Conservation (phyloP, 1,140 invertebrate species). For the Anagrus nilaparvatae region DNA sequence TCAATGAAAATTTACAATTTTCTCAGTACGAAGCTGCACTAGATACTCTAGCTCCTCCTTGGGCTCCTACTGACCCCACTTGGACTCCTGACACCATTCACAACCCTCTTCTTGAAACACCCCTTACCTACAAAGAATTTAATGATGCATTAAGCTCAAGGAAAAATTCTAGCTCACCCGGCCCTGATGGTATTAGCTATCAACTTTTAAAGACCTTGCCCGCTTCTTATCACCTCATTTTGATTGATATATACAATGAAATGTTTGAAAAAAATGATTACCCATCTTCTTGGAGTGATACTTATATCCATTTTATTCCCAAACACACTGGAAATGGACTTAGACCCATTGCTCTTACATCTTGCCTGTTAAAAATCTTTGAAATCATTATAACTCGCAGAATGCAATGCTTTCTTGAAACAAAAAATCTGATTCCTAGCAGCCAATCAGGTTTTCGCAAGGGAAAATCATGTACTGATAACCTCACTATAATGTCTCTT, state of each 20-base stretch:
- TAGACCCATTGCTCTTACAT: conserved; percentile 5
- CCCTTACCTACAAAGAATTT: conserved; percentile 6
- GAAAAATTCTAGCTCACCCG: neutral
- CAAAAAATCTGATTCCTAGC: no score
- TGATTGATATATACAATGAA: no score
- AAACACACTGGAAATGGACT: conserved; percentile 5
- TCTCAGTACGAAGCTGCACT: neutral
- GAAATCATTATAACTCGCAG: no score
- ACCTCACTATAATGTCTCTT: no score
- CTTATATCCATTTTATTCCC: conserved; percentile 6
- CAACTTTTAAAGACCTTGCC: no score
- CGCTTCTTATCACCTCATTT: no score
- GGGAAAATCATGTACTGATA: no score
- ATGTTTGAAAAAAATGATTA: no score
- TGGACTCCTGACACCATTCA: neutral
- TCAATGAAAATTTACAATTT: neutral
- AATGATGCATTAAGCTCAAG: neutral
- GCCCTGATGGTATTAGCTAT: conserved; percentile 8
- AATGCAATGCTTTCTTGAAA: no score
- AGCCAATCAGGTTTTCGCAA: no score
- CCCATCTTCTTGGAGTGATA: conserved; percentile 3
- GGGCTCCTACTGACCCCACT: neutral
- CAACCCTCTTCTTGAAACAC: neutral
- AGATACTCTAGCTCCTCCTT: neutral
- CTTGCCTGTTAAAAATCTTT: conserved; percentile 11